These are phyloP conservation scores for Oreonectes daqikongensis DNA, from an alignment of 2,797 vertebrate genomes.

Conservation along the genomic window DNA sequence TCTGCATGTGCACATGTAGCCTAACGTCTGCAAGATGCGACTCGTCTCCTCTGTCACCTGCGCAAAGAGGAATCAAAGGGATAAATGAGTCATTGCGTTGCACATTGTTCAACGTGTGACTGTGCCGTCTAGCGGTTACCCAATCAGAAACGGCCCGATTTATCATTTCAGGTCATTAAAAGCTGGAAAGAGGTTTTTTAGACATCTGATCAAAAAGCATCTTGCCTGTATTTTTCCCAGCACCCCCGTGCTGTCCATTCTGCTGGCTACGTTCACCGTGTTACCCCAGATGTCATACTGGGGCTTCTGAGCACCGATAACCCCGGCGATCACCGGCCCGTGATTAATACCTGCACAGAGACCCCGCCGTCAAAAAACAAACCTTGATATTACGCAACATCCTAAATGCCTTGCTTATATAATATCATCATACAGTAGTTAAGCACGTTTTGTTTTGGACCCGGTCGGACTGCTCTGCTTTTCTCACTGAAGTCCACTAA, in stretches of 20 bases:
- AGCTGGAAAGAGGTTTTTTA: background rate
- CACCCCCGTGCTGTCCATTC: constrained; percentile 88
- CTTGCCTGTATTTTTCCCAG: constrained; percentile 86
- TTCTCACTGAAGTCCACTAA: constrained; percentile 7
- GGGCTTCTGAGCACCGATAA: constrained; percentile 87
- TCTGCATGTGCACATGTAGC: constrained; percentile 92
- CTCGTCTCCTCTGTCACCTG: constrained; percentile 97
- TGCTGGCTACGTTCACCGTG: constrained; percentile 86
- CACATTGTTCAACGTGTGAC: constrained; percentile 1
- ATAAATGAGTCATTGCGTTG: background rate
- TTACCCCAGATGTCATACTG: constrained; percentile 90
- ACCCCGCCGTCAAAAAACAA: background rate
- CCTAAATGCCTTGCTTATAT: background rate
- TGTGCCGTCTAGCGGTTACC: background rate
- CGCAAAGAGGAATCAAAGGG: background rate
- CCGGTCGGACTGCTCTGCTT: background rate
- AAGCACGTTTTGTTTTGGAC: background rate
- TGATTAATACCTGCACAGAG: constrained; percentile 80
- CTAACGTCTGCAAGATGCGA: constrained; percentile 83
- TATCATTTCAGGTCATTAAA: background rate
- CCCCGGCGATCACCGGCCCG: constrained; percentile 85
- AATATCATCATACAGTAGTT: background rate
- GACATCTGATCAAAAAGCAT: constrained; percentile 56
- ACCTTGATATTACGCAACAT: background rate
- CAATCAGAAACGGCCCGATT: background rate